Evolutionary conservation across 2,113 vertebrate genomes (phyloP).

Genomic region (Laticauda laticaudata): DNA sequence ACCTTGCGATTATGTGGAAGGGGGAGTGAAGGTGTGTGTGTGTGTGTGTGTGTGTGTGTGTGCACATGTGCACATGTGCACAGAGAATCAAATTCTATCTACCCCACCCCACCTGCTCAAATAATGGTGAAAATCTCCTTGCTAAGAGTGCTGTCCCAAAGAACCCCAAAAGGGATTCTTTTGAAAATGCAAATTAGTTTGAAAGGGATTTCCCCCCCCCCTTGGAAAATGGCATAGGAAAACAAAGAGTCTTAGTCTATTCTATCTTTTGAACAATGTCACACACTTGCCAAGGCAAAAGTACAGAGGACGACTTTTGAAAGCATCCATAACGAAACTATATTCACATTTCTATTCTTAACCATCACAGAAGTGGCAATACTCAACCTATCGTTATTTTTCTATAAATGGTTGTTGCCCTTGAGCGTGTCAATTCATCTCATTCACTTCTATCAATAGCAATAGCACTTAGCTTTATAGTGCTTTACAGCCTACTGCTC

Average conservation of each 20-base stretch:
- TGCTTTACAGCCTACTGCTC: no score
- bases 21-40: neutral
- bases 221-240: neutral
- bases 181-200: neutral
- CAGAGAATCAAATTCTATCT: neutral
- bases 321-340: rapidly evolving
- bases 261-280: neutral
- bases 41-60: neutral
- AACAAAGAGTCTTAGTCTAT: neutral
- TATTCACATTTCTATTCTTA: rapidly evolving
- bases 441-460: neutral
- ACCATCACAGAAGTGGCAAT: neutral
- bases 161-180: neutral
- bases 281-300: neutral
- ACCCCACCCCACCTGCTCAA: neutral
- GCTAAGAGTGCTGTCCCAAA: neutral
- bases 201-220: neutral
- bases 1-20: neutral
- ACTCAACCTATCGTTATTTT: rapidly evolving
- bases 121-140: neutral
- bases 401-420: neutral
- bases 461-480: no score
- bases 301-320: rapidly evolving
- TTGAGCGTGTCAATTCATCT: neutral
- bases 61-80: no score